phyloP scores from a whole-genome alignment of 2,113 vertebrate genomes.

The Trogon melanurus region DNA sequence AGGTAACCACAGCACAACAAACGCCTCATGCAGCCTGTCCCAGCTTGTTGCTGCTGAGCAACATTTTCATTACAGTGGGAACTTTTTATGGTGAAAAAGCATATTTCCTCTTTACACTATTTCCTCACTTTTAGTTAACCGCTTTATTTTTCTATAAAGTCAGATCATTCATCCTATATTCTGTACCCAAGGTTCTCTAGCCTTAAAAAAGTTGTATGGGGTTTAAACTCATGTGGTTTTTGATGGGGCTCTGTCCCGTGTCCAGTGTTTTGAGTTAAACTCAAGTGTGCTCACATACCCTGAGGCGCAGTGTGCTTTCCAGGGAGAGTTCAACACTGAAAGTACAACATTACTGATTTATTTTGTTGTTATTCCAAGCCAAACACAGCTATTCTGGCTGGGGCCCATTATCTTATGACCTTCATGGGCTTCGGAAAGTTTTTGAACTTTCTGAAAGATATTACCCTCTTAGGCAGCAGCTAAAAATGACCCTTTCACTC shows the following conservation, averaged over 20 bases:
- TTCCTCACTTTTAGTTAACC: neutral
- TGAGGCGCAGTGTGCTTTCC: neutral
- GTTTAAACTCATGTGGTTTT: neutral
- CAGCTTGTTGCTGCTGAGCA: neutral
- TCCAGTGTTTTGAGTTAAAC: neutral
- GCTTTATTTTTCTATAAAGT: neutral
- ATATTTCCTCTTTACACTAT: neutral
- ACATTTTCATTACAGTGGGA: neutral
- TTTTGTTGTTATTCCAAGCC: constrained; percentile 19
- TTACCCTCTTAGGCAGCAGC: neutral
- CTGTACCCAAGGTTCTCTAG: neutral
- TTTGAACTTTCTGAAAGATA: neutral
- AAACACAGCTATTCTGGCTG: neutral
- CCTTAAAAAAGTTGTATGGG: neutral
- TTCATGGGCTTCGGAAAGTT: neutral
- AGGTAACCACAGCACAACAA: neutral
- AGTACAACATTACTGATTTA: neutral
- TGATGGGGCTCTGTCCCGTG: neutral
- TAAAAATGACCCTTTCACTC: neutral
- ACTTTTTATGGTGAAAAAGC: neutral
- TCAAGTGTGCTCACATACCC: neutral
- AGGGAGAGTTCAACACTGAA: neutral
- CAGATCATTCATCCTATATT: neutral
- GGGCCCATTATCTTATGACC: neutral
- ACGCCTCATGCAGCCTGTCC: rapidly evolving